phyloP scores from a whole-genome alignment of 2,113 vertebrate genomes.

The Sylvicapra grimmia region DNA sequence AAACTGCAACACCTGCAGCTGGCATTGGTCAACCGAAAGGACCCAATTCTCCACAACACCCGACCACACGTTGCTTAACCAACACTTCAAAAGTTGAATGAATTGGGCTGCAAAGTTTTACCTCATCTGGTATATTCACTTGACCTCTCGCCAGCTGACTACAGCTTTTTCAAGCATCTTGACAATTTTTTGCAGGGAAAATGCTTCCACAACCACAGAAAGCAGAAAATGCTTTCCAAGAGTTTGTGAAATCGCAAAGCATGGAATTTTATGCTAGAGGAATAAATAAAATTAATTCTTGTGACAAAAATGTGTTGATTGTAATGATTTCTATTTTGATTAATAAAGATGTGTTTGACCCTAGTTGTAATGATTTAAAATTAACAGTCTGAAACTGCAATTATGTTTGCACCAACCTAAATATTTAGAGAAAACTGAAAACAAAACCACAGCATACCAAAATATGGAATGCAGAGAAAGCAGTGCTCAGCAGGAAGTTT shows the following conservation, averaged over 20 bases:
- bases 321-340: background rate
- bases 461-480: background rate
- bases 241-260: background rate
- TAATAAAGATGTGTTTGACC: background rate
- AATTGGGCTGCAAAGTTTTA: background rate
- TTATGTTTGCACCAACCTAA: background rate
- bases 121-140: background rate
- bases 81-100: background rate
- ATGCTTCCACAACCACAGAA: background rate
- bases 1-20: background rate
- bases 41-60: background rate
- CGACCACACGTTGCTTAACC: background rate
- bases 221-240: background rate
- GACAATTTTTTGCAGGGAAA: background rate
- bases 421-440: background rate
- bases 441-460: background rate
- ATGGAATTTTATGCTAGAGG: background rate
- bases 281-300: background rate
- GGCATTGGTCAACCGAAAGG: background rate
- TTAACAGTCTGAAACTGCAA: background rate
- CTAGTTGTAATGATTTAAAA: background rate
- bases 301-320: background rate
- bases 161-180: background rate
- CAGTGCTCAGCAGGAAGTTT: background rate
- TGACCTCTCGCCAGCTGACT: background rate